Percentiles rank a stretch among this genome's conserved stretches.
Evolutionary conservation across 1,140 invertebrate genomes (phyloP).

Genomic region (Drosophila kikkawai): DNA sequence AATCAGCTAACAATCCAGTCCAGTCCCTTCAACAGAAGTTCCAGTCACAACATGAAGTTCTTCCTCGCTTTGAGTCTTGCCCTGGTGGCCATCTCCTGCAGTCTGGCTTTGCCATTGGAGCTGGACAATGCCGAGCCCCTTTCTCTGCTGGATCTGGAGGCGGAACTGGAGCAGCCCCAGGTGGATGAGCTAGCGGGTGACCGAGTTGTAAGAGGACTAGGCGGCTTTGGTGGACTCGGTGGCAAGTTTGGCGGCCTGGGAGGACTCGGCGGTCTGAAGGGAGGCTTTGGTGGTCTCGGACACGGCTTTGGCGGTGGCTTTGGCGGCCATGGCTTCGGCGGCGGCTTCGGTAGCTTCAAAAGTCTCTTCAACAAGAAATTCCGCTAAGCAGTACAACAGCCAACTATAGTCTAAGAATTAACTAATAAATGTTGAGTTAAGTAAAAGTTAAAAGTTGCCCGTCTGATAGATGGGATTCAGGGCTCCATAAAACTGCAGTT

Average conservation of each 20-base stretch:
- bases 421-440: slow-evolving; percentile 34
- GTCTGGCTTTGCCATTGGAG: slow-evolving; percentile 51
- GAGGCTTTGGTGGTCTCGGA: slow-evolving; percentile 60
- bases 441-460: slow-evolving; percentile 50
- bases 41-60: slow-evolving; percentile 55
- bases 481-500: slow-evolving; percentile 61
- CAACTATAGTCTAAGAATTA: slow-evolving; percentile 33
- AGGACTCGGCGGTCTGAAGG: slow-evolving; percentile 49
- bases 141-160: slow-evolving; percentile 40
- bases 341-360: slow-evolving; percentile 62
- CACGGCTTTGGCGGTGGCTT: slow-evolving; percentile 61
- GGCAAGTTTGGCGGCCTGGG: slow-evolving; percentile 59
- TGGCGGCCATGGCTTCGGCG: slow-evolving; percentile 59
- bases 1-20: slow-evolving; percentile 16
- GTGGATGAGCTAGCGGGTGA: slow-evolving; percentile 28
- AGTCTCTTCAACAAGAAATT: slow-evolving; percentile 68
- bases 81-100: slow-evolving; percentile 32
- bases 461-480: slow-evolving; percentile 66
- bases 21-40: background rate
- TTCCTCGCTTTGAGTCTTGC: slow-evolving; percentile 37
- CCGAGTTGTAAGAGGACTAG: slow-evolving; percentile 61
- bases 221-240: slow-evolving; percentile 60
- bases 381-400: slow-evolving; percentile 25
- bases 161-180: slow-evolving; percentile 8
- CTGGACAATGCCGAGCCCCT: slow-evolving; percentile 37